Conservation (phyloP, 1,140 invertebrate genomes). For the Drosophila carrolli region DNA sequence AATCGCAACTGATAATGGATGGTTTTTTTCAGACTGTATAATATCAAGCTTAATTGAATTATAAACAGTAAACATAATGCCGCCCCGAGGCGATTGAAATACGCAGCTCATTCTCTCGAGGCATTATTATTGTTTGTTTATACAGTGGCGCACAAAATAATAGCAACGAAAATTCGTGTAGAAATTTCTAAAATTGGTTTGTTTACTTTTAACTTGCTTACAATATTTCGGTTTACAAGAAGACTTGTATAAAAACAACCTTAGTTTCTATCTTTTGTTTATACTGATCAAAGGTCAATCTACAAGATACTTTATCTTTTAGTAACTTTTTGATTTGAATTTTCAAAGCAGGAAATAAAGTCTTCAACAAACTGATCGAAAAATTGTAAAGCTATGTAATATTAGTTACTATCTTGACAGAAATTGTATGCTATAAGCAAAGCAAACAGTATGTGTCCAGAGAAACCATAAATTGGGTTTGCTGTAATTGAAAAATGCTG, state of each 20-base stretch:
- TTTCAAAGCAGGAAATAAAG: too few relatives aligned
- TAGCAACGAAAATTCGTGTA: neutral
- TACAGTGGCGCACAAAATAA: slow-evolving; percentile 3
- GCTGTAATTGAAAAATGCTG: slow-evolving; percentile 6
- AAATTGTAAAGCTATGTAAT: too few relatives aligned
- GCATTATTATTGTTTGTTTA: slow-evolving; percentile 33
- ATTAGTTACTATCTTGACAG: neutral
- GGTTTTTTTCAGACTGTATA: slow-evolving; percentile 39
- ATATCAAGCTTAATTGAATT: slow-evolving; percentile 78
- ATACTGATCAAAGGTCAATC: too few relatives aligned
- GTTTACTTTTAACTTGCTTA: neutral
- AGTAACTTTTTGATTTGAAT: neutral
- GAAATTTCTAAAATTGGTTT: neutral
- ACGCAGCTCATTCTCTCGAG: slow-evolving; percentile 59
- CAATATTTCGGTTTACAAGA: too few relatives aligned
- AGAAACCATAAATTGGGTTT: slow-evolving; percentile 8
- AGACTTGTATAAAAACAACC: too few relatives aligned
- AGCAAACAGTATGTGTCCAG: slow-evolving; percentile 9
- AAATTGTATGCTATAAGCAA: neutral
- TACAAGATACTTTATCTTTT: too few relatives aligned
- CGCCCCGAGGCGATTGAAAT: slow-evolving; percentile 43
- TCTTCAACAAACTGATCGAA: too few relatives aligned
- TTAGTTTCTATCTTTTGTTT: too few relatives aligned
- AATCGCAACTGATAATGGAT: slow-evolving; percentile 5
- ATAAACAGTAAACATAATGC: slow-evolving; percentile 76